Percentiles rank a stretch among this genome's conserved stretches.
Conservation (phyloP, 1,140 invertebrate genomes). For the Temnothorax longispinosus region DNA sequence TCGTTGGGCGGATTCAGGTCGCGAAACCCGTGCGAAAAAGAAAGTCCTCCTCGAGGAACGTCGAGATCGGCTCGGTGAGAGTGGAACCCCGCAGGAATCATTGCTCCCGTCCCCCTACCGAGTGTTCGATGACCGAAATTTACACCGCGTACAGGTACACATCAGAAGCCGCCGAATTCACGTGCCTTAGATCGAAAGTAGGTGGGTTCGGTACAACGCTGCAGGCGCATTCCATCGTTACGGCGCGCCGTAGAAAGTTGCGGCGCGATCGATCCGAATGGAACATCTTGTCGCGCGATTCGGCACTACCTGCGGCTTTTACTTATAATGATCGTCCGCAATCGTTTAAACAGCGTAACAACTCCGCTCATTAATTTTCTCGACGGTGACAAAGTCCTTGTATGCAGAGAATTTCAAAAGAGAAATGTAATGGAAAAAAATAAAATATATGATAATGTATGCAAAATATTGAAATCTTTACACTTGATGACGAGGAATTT, state of each 20-base stretch:
- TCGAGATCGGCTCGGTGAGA: conserved; percentile 71
- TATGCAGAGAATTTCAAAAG: background rate
- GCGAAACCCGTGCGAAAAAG: conserved; percentile 70
- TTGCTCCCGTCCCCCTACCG: background rate
- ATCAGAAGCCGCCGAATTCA: conserved; percentile 20
- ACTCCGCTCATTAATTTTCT: background rate
- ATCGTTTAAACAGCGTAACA: background rate
- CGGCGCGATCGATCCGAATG: conserved; percentile 24
- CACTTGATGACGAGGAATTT: background rate
- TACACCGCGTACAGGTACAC: conserved; percentile 26
- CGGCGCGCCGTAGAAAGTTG: conserved; percentile 54
- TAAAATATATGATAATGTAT: background rate
- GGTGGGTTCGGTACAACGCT: conserved; percentile 33
- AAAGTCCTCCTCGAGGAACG: conserved; percentile 67
- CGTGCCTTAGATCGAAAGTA: conserved; percentile 59
- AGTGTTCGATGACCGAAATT: conserved; percentile 73
- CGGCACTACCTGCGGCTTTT: background rate
- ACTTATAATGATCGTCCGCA: background rate
- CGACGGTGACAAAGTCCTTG: background rate
- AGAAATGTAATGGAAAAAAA: background rate
- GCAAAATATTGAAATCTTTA: background rate
- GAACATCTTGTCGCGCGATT: conserved; percentile 5
- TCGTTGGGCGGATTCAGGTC: conserved; percentile 68
- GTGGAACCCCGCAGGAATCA: conserved; percentile 63
- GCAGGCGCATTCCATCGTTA: conserved; percentile 50